Evolutionary conservation across 1,140 invertebrate species (phyloP).

Genomic region (Homalodisca vitripennis): DNA sequence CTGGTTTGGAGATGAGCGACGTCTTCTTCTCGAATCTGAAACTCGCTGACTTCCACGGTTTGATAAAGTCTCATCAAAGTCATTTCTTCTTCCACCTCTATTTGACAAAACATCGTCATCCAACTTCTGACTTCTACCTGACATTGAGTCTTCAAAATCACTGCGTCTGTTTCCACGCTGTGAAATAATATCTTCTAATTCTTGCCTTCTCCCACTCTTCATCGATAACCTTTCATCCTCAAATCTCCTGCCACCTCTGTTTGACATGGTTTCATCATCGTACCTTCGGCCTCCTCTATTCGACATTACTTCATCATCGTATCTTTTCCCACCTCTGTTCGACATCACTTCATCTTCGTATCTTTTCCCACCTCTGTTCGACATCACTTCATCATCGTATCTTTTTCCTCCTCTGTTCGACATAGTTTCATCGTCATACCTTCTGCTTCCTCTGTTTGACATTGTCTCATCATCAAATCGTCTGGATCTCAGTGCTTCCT

Average conservation of each 20-base stretch:
- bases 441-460: conserved; percentile 31
- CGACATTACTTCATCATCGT: too few relatives aligned
- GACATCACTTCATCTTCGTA: too few relatives aligned
- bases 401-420: too few relatives aligned
- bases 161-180: conserved; percentile 18
- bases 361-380: too few relatives aligned
- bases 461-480: conserved; percentile 26
- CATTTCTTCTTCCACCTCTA: conserved; percentile 29
- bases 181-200: conserved; percentile 21
- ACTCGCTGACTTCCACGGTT: conserved; percentile 36
- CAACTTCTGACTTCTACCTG: conserved; percentile 21
- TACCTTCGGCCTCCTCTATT: conserved; percentile 9
- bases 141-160: conserved; percentile 29
- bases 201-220: conserved; percentile 22
- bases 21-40: conserved; percentile 33
- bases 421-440: conserved; percentile 13
- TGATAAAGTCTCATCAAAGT: conserved; percentile 34
- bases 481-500: conserved; percentile 28
- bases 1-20: background rate
- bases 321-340: too few relatives aligned
- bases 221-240: conserved; percentile 32
- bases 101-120: conserved; percentile 30
- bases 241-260: conserved; percentile 34
- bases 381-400: too few relatives aligned
- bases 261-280: conserved; percentile 33